Conservation (phyloP, 2,113 vertebrate species). For the Megaleporinus macrocephalus region DNA sequence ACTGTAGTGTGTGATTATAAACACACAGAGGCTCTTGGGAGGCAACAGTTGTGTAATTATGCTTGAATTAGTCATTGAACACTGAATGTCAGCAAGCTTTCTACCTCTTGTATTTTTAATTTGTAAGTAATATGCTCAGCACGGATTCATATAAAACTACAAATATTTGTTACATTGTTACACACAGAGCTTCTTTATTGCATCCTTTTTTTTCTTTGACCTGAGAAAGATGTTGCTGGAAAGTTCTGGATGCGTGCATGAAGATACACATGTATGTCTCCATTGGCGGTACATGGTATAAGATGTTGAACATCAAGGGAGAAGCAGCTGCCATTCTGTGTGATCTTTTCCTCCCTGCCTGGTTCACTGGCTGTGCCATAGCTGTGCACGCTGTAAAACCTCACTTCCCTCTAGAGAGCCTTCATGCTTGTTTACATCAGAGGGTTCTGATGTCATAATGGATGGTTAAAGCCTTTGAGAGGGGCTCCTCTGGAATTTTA, state of each 20-base stretch:
- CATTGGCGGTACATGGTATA: constrained; percentile 9
- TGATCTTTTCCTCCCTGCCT: constrained; percentile 62
- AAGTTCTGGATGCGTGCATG: constrained; percentile 44
- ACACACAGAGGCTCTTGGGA: too few relatives aligned
- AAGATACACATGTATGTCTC: constrained; percentile 64
- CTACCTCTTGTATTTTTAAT: neutral
- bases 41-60: neutral
- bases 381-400: constrained; percentile 68
- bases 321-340: constrained; percentile 27
- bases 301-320: constrained; percentile 49
- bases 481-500: constrained; percentile 76
- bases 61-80: neutral
- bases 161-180: constrained; percentile 34
- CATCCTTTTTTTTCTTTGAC: constrained; percentile 56
- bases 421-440: constrained; percentile 83
- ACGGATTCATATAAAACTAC: constrained; percentile 12
- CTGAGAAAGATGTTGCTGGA: constrained; percentile 53
- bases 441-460: constrained; percentile 80
- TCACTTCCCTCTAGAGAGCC: constrained; percentile 65
- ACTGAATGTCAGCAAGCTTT: too few relatives aligned
- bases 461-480: constrained; percentile 74
- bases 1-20: too few relatives aligned
- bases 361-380: constrained; percentile 45
- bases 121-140: neutral
- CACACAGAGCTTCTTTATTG: constrained; percentile 56